Evolutionary conservation across 2,113 vertebrate species (phyloP), one percentile per base, ranked within the genome.

Genomic region (Indicator maculatus): DNA sequence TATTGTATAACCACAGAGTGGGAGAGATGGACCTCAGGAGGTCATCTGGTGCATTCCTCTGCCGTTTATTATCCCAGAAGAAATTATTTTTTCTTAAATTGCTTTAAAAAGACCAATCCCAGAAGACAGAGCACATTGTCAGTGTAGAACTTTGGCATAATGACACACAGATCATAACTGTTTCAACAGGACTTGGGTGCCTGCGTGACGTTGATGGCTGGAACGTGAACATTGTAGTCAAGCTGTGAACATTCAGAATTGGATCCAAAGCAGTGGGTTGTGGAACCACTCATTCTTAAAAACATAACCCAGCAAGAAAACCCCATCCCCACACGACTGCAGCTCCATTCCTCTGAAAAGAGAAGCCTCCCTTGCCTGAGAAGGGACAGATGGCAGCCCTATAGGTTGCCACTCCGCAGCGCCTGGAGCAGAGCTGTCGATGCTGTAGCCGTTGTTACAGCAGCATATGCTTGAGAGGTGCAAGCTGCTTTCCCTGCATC

Each of bases 331-430:
- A 83, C 65, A 93, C 36, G 80, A 92, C 0, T 91, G 36, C 65
- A 94, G 88, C 36, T 93, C 65, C 44, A 53, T 75, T 93, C 69
- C 93, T 65, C 38, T 55, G 38, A 64, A 91, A 93, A 93, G 83
- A 86, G 14, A 81, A 93, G 72, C 76, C 82, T 79, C 82, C 80
- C 73, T 86, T 79, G 76, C 80, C 82, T 88, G 74, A 72, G 88
- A 65, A 14, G 59, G 83, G 94, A 90, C 96, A 97, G 96, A 96
- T 96, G 95, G 95, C 77, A 95, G 86, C 96, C 73, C 94, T 86
- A 69, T 81, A 88, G 93, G 93, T 92, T 95, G 93, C 94, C 88
- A 27, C 77, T 95, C 83, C 50, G 27, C 64, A 93, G 31, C 70
- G 93, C 88, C 94, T 95, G 69, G 2, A 97, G 94, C 95, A 93